These are phyloP conservation scores for Agonopterix arenella DNA, from an alignment of 2,888 invertebrate genomes.

Conservation along the genomic window DNA sequence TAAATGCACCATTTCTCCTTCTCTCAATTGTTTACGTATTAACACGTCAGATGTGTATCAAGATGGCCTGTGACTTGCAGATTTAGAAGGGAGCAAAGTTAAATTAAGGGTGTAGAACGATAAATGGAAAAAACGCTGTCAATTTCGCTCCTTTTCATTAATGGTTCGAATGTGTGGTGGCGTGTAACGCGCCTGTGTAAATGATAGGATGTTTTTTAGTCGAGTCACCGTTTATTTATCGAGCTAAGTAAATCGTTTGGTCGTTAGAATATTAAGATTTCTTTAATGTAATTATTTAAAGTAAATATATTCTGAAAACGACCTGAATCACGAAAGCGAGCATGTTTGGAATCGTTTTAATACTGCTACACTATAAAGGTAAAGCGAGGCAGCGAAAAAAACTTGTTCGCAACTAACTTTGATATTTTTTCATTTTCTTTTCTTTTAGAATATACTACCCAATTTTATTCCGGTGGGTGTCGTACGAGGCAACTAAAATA, in stretches of 20 bases:
- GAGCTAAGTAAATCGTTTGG: constrained; percentile 3
- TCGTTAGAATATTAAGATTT: constrained; percentile 34
- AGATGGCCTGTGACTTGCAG: constrained; percentile 44
- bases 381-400: no score
- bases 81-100: constrained; percentile 40
- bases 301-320: constrained; percentile 35
- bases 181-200: constrained; percentile 28
- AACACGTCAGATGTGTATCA: constrained; percentile 49
- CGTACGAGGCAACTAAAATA: no score
- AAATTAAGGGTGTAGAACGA: constrained; percentile 57
- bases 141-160: constrained; percentile 63
- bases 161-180: constrained; percentile 53
- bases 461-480: no score
- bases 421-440: no score
- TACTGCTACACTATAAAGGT: constrained; percentile 7
- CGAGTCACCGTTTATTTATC: constrained; percentile 10
- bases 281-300: constrained; percentile 17
- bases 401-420: background rate
- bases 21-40: constrained; percentile 32
- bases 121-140: constrained; percentile 59
- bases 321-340: constrained; percentile 30
- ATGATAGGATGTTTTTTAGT: constrained; percentile 30
- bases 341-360: constrained; percentile 21
- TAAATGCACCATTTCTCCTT: constrained; percentile 3
- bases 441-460: no score